These are phyloP conservation scores for Aphodius sticticus DNA, from an alignment of 2,888 invertebrate species.

Conservation along the genomic window DNA sequence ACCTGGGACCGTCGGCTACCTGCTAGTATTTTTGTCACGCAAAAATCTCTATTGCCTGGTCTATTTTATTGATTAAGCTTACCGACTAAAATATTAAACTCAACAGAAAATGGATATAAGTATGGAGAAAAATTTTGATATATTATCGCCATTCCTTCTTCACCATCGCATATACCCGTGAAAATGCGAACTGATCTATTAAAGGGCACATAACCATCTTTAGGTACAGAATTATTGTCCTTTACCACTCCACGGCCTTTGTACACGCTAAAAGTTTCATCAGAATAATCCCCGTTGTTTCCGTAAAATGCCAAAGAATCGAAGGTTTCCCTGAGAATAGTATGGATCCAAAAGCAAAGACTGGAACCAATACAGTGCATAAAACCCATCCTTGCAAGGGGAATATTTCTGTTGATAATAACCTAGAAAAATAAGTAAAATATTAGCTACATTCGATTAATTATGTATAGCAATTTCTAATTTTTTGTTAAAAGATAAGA, in stretches of 20 bases:
- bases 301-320: constrained; percentile 66
- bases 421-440: constrained; percentile 59
- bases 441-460: neutral
- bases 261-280: constrained; percentile 27
- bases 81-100: constrained; percentile 82
- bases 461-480: too few relatives aligned
- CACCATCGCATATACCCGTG: constrained; percentile 60
- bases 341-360: constrained; percentile 82
- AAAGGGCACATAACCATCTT: neutral
- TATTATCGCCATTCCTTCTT: constrained; percentile 61
- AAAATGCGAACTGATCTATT: constrained; percentile 50
- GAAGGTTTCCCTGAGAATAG: constrained; percentile 77
- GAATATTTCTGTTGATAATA: constrained; percentile 66
- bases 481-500: too few relatives aligned
- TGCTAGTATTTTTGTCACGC: too few relatives aligned
- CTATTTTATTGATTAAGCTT: constrained; percentile 45
- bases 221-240: neutral
- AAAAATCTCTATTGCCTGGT: too few relatives aligned
- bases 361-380: constrained; percentile 85
- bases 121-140: constrained; percentile 75
- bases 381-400: constrained; percentile 73
- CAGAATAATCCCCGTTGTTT: constrained; percentile 57
- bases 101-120: constrained; percentile 81
- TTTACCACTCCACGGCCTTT: constrained; percentile 19
- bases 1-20: too few relatives aligned